A percentile compares a stretch with the other conserved stretches of the same genome.
Conservation (phyloP, 2,113 vertebrate genomes). For the Strix uralensis region DNA sequence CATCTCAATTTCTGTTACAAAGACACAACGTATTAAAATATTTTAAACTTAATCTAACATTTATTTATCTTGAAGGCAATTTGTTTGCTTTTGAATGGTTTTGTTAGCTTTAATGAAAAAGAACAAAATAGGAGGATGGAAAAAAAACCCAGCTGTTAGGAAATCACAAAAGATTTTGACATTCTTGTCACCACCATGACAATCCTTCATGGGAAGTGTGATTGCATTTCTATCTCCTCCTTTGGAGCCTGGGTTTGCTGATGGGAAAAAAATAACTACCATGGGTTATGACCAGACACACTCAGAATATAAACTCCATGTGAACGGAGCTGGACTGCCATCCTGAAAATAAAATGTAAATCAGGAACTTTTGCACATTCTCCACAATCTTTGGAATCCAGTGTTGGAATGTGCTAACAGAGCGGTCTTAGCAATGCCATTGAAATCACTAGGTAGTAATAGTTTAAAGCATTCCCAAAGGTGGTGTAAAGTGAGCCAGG, state of each 20-base stretch:
- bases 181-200: not conserved
- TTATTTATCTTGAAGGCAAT: not conserved
- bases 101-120: not conserved
- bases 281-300: not conserved
- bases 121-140: not conserved
- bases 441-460: not conserved
- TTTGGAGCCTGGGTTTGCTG: not conserved
- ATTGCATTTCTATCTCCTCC: not conserved
- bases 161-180: not conserved
- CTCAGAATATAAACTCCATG: not conserved
- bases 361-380: not conserved
- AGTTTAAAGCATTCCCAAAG: slow-evolving; percentile 4
- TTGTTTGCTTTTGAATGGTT: not conserved
- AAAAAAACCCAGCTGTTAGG: not conserved
- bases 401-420: not conserved
- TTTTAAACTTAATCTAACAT: not conserved
- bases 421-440: not conserved
- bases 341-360: not conserved
- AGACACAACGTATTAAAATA: not conserved
- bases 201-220: not conserved
- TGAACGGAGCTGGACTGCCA: not conserved
- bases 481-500: not conserved
- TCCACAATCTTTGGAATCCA: not conserved
- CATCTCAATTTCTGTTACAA: not conserved
- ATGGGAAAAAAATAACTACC: not conserved